A percentile compares a stretch with the other conserved stretches of the same genome.
These are phyloP conservation scores for Pycnonotus jocosus DNA, from an alignment of 2,113 vertebrate genomes.

Conservation along the genomic window DNA sequence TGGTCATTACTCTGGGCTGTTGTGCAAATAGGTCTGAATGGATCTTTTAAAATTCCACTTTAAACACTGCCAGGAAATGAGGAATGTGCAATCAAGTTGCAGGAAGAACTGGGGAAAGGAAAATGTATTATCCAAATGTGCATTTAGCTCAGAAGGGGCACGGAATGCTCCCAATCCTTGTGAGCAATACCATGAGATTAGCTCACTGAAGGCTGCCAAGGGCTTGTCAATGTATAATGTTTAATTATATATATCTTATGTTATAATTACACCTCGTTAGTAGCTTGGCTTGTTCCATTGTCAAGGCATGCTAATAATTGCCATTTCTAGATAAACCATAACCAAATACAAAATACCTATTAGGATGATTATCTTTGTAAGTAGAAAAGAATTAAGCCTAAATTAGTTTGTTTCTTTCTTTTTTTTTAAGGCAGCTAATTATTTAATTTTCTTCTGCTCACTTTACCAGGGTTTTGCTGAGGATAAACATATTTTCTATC, in stretches of 20 bases:
- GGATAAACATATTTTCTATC: not conserved
- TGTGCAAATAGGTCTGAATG: not conserved
- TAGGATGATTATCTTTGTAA: not conserved
- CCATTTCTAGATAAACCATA: not conserved
- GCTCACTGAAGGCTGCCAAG: not conserved
- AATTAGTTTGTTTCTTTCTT: not conserved
- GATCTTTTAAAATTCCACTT: slow-evolving; percentile 1
- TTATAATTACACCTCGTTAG: not conserved
- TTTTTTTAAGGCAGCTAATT: not conserved
- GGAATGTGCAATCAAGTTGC: not conserved
- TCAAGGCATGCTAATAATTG: not conserved
- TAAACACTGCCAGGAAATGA: not conserved
- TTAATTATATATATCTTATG: slow-evolving; percentile 12
- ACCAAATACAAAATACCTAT: slow-evolving; percentile 8
- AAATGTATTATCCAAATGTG: not conserved
- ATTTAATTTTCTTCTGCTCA: not conserved
- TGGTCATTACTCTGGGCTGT: not conserved
- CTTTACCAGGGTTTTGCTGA: not conserved
- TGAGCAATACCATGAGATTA: not conserved
- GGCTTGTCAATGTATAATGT: not conserved
- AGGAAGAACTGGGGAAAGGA: not conserved
- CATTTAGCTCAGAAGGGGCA: not conserved
- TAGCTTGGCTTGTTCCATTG: not conserved
- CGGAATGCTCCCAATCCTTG: not conserved
- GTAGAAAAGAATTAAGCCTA: not conserved